These are phyloP conservation scores for Zoroaster sp. DNA, from an alignment of 53 echinoderm and acorn worm genomes.

Conservation along the genomic window DNA sequence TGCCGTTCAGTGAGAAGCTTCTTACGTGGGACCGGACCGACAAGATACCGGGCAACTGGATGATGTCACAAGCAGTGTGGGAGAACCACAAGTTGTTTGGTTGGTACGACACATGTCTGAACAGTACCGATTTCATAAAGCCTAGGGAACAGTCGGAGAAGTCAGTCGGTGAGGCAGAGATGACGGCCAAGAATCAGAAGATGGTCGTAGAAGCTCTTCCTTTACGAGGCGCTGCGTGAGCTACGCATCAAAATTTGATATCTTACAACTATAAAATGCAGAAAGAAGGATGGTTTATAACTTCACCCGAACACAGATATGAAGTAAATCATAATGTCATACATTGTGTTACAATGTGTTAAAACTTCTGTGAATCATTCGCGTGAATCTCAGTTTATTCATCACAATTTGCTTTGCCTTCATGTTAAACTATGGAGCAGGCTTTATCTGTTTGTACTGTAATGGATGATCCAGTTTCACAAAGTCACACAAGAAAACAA, in stretches of 20 bases:
- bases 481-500: no score
- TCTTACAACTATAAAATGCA: not conserved
- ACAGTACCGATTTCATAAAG: conserved; percentile 4
- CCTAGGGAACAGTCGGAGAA: not conserved
- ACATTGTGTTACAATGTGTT: not conserved
- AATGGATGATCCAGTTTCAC: no score
- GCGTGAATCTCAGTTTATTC: no score
- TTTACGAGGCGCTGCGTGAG: not conserved
- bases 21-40: not conserved
- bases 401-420: no score
- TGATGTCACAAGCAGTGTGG: not conserved
- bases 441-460: no score
- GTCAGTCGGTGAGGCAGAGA: not conserved
- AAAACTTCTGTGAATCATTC: no score
- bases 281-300: not conserved
- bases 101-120: not conserved
- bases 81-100: not conserved
- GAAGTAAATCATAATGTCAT: not conserved
- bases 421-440: no score
- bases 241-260: not conserved
- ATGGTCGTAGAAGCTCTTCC: conserved; percentile 33
- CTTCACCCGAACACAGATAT: no score
- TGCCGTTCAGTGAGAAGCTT: conserved; percentile 21
- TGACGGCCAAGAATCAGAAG: not conserved
- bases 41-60: conserved; percentile 12